Evolutionary conservation across 2,888 invertebrate species (phyloP).

Genomic region (Andrena minutula): DNA sequence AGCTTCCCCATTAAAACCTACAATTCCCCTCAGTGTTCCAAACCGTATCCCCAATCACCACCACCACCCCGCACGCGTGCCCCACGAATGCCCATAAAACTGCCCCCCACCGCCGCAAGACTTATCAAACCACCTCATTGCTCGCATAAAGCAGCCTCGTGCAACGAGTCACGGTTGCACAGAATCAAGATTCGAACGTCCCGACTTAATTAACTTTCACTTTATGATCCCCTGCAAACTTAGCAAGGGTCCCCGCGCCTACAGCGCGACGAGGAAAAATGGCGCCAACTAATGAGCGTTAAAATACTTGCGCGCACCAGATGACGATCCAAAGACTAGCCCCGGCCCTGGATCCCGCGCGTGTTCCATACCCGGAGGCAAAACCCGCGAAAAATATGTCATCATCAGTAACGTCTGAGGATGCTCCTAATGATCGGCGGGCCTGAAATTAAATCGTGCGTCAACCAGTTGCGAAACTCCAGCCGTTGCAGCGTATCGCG

Average conservation of each 20-base stretch:
- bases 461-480: conserved; percentile 34
- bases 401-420: neutral
- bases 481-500: conserved; percentile 7
- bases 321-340: conserved; percentile 7
- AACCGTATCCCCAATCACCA: no score
- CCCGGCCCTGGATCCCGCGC: neutral
- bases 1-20: no score
- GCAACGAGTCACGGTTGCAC: conserved; percentile 34
- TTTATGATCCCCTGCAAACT: conserved; percentile 36
- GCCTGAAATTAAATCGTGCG: conserved; percentile 47
- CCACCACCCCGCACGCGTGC: no score
- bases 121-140: no score
- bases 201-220: conserved; percentile 60
- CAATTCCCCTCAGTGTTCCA: no score
- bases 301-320: conserved; percentile 9
- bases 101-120: no score
- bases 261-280: conserved; percentile 24
- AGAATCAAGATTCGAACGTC: conserved; percentile 35
- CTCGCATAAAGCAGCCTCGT: neutral
- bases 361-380: neutral
- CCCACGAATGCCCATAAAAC: no score
- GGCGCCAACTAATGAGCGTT: conserved; percentile 36
- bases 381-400: conserved; percentile 13
- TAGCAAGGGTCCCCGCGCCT: conserved; percentile 35
- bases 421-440: conserved; percentile 27